A percentile compares a stretch with the other conserved stretches of the same genome.
Evolutionary conservation across 2,888 invertebrate species (phyloP).

Genomic region (Cantharis rufa): DNA sequence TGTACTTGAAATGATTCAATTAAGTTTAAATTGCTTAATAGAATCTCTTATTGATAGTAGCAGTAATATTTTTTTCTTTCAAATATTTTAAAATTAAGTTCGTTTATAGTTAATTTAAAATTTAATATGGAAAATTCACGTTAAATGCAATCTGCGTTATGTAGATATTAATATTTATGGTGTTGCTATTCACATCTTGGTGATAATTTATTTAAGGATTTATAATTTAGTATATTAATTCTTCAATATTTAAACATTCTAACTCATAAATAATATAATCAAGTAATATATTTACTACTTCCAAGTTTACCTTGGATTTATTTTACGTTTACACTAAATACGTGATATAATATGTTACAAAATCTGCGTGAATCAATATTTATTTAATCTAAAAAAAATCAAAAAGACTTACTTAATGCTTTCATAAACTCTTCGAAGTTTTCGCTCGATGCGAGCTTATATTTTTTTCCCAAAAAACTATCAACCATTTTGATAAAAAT

Average conservation of each 20-base stretch:
- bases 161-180: background rate
- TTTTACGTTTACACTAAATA: background rate
- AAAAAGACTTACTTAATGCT: slow-evolving; percentile 70
- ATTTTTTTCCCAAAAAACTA: slow-evolving; percentile 60
- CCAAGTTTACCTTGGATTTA: background rate
- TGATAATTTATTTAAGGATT: background rate
- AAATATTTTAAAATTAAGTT: background rate
- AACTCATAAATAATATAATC: background rate
- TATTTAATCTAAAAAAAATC: background rate
- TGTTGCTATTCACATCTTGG: background rate
- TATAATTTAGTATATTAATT: background rate
- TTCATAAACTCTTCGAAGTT: slow-evolving; percentile 92
- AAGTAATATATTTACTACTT: background rate
- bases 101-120: background rate
- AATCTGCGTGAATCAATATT: background rate
- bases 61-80: background rate
- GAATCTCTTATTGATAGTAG: background rate
- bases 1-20: background rate
- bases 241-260: background rate
- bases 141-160: background rate
- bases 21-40: background rate
- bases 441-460: slow-evolving; percentile 77
- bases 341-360: background rate
- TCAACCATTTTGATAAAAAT: slow-evolving; percentile 44
- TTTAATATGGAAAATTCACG: background rate